Conservation (phyloP, 2,797 vertebrate species). For the Hippoglossus hippoglossus region DNA sequence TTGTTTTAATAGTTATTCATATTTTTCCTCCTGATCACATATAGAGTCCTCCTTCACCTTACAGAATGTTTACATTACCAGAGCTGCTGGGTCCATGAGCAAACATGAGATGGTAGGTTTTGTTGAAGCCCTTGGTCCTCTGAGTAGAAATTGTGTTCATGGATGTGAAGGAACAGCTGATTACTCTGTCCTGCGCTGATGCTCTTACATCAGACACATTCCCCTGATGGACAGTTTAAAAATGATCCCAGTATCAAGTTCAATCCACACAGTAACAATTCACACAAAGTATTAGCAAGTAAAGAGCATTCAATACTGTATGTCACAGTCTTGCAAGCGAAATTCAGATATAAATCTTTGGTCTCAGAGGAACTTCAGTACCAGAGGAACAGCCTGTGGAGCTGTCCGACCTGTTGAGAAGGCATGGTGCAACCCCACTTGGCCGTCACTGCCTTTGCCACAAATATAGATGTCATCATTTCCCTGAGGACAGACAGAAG, state of each 20-base stretch:
- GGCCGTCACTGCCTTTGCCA: slow-evolving; percentile 38
- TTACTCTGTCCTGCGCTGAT: slow-evolving; percentile 61
- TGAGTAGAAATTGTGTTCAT: slow-evolving; percentile 73
- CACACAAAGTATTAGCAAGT: not conserved
- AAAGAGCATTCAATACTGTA: not conserved
- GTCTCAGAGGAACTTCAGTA: slow-evolving; percentile 36
- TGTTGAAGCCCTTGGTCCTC: slow-evolving; percentile 38
- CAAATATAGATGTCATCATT: slow-evolving; percentile 88
- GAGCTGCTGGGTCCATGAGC: slow-evolving; percentile 69
- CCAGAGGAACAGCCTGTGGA: slow-evolving; percentile 70
- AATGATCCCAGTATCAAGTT: not conserved
- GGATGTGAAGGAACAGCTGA: slow-evolving; percentile 84
- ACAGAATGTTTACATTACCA: slow-evolving; percentile 65
- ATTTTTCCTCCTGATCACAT: too few relatives aligned
- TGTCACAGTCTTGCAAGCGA: not conserved
- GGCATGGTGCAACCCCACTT: slow-evolving; percentile 73
- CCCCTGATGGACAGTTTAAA: slow-evolving; percentile 67
- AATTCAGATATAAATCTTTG: not conserved
- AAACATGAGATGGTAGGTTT: slow-evolving; percentile 78
- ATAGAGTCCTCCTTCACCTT: not conserved
- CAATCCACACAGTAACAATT: not conserved
- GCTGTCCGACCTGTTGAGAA: slow-evolving; percentile 63
- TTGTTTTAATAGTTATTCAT: too few relatives aligned
- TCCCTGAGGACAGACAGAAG: slow-evolving; percentile 72
- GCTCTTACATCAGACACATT: slow-evolving; percentile 66